Conservation (phyloP, 2,888 invertebrate genomes). For the Caenorhabditis imperialis region DNA sequence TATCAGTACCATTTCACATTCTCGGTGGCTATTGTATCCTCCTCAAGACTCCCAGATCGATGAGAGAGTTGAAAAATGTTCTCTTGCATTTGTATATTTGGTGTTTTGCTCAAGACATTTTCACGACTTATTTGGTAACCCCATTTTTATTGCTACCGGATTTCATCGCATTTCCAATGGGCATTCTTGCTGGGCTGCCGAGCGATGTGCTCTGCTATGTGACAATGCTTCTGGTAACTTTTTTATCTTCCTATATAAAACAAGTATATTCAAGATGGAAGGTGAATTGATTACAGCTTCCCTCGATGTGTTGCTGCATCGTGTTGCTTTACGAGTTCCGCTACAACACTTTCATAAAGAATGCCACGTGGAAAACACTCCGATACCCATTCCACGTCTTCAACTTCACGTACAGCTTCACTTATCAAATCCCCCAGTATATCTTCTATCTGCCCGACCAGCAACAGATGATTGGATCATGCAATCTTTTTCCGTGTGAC, state of each 20-base stretch:
- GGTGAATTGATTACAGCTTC: too few relatives aligned
- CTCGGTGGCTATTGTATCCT: conserved; percentile 9
- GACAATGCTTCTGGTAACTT: neutral
- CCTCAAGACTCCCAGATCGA: neutral
- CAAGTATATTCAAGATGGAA: too few relatives aligned
- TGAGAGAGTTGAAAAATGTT: neutral
- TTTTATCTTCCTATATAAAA: neutral
- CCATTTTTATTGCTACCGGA: conserved; percentile 11
- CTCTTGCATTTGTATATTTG: conserved; percentile 23
- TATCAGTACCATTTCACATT: neutral
- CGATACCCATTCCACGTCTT: neutral
- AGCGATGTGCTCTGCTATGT: neutral
- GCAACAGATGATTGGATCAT: neutral
- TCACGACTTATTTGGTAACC: neutral
- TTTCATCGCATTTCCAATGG: conserved; percentile 1
- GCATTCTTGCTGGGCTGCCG: too few relatives aligned
- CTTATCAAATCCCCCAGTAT: neutral
- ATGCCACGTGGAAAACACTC: neutral
- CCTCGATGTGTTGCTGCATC: neutral
- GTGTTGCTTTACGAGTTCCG: neutral
- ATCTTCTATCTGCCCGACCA: neutral
- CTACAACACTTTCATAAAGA: neutral
- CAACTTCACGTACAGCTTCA: neutral
- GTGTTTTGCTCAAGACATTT: conserved; percentile 9
- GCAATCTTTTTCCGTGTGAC: neutral